phyloP scores from a whole-genome alignment of 1,140 invertebrate species.

The Melanaphis sacchari region DNA sequence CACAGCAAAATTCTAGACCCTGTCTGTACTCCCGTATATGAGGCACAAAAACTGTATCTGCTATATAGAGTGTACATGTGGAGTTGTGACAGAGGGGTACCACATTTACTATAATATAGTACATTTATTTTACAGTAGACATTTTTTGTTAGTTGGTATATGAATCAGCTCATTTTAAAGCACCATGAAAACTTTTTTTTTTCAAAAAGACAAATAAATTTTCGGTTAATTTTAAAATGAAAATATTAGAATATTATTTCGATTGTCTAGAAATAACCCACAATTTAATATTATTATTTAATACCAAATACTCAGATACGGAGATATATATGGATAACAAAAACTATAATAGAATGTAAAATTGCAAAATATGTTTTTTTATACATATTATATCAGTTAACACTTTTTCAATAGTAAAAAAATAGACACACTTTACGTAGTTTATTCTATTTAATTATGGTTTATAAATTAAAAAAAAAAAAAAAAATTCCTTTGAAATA shows the following conservation, averaged over 20 bases:
- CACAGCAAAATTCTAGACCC: background rate
- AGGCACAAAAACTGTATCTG: background rate
- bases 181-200: background rate
- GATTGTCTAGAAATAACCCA: background rate
- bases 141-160: background rate
- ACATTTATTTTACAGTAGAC: conserved; percentile 37
- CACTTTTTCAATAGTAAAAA: background rate
- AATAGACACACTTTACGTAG: background rate
- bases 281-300: background rate
- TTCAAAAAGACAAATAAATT: background rate
- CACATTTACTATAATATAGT: conserved; percentile 7
- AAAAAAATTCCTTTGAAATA: background rate
- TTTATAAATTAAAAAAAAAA: background rate
- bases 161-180: background rate
- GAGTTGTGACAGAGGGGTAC: too few relatives aligned
- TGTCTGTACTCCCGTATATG: background rate
- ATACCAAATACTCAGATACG: background rate
- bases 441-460: background rate
- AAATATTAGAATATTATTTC: background rate
- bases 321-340: background rate
- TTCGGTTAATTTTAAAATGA: background rate
- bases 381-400: background rate
- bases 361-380: background rate
- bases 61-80: background rate
- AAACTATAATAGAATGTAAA: background rate